phyloP scores from a whole-genome alignment of 2,888 invertebrate species.

The Microctonus aethiopoides region DNA sequence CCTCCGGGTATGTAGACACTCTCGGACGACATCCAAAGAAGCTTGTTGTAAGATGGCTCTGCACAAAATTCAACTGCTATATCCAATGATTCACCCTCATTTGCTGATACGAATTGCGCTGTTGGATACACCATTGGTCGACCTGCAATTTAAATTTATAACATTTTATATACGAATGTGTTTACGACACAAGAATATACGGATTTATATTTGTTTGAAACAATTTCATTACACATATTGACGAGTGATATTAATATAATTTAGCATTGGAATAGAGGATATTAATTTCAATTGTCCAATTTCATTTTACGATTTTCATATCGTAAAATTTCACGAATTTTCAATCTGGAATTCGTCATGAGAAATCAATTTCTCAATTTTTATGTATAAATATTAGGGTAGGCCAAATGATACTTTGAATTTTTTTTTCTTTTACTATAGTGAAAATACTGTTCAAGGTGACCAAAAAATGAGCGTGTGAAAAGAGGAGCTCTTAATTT shows the following conservation, averaged over 20 bases:
- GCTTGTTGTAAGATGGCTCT: conserved; percentile 76
- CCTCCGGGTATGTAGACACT: conserved; percentile 71
- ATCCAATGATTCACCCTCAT: conserved; percentile 76
- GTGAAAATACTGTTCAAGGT: no score
- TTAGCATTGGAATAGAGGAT: background rate
- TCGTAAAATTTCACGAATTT: no score
- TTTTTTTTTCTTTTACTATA: no score
- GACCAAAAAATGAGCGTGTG: no score
- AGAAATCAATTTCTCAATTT: no score
- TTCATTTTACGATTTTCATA: background rate
- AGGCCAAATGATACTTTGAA: no score
- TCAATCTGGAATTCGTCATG: no score
- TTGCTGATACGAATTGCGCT: conserved; percentile 76
- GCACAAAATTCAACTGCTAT: conserved; percentile 82
- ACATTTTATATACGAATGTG: background rate
- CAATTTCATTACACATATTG: background rate
- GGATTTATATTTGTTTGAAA: background rate
- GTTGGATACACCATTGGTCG: conserved; percentile 75
- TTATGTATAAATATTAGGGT: no score
- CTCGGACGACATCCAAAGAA: conserved; percentile 74
- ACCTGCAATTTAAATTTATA: conserved; percentile 66
- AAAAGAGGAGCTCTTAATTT: no score
- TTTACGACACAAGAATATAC: background rate
- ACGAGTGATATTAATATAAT: background rate
- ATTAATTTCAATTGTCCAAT: background rate